Percentiles rank a stretch among this genome's conserved stretches.
phyloP scores from a whole-genome alignment of 1,140 invertebrate genomes.

The Trichogramma pretiosum region DNA sequence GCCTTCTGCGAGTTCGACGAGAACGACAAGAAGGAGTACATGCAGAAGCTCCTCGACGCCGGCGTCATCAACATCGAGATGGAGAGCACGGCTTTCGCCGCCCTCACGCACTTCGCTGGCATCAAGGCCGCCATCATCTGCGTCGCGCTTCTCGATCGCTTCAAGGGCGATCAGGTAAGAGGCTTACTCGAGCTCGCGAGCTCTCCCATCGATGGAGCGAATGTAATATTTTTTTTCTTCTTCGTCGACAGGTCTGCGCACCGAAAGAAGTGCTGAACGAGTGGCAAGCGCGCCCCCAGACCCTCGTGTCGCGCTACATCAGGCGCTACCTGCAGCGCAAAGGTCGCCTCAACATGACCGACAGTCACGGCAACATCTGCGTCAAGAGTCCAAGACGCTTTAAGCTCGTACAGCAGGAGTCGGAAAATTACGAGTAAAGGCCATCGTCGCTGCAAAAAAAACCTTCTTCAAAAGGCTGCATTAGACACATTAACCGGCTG shows the following conservation, averaged over 20 bases:
- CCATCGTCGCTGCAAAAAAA: too few species aligned
- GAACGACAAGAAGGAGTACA: constrained; percentile 81
- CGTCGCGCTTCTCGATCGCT: constrained; percentile 84
- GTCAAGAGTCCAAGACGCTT: constrained; percentile 77
- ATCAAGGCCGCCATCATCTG: constrained; percentile 89
- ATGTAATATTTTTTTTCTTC: too few species aligned
- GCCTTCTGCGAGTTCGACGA: constrained; percentile 92
- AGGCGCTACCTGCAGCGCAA: constrained; percentile 69
- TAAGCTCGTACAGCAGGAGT: constrained; percentile 82
- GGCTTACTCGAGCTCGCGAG: too few species aligned
- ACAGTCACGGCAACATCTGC: constrained; percentile 65
- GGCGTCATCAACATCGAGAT: constrained; percentile 97
- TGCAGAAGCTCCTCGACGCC: constrained; percentile 63
- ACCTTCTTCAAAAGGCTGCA: too few species aligned
- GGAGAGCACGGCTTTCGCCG: constrained; percentile 89
- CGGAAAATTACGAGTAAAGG: constrained; percentile 76
- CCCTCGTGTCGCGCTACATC: constrained; percentile 80
- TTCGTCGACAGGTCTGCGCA: constrained; percentile 57
- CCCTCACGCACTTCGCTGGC: constrained; percentile 88
- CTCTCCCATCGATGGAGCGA: too few species aligned
- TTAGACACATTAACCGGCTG: too few species aligned
- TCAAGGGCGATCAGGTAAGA: constrained; percentile 88
- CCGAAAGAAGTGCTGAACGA: constrained; percentile 84
- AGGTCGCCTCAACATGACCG: constrained; percentile 56
- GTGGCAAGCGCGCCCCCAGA: constrained; percentile 87